Percentiles rank a stretch among this genome's conserved stretches.
phyloP scores from a whole-genome alignment of 1,140 invertebrate species.

The Cryptotermes secundus region DNA sequence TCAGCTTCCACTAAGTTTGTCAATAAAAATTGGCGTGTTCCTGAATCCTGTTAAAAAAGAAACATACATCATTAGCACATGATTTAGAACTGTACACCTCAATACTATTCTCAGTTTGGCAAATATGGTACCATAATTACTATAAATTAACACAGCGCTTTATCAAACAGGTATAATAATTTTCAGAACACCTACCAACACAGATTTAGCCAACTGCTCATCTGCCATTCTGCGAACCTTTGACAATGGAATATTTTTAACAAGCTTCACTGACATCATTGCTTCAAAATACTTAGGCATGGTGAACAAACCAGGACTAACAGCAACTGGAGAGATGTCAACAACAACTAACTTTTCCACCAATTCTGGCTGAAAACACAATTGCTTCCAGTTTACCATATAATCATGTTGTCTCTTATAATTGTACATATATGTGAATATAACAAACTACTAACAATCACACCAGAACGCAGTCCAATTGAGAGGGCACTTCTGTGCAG shows the following conservation, averaged over 20 bases:
- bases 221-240: slow-evolving; percentile 63
- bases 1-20: slow-evolving; percentile 73
- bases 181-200: slow-evolving; percentile 32
- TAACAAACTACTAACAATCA: background rate
- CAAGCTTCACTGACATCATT: slow-evolving; percentile 61
- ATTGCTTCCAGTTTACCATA: slow-evolving; percentile 36
- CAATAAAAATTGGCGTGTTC: slow-evolving; percentile 66
- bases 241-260: slow-evolving; percentile 59
- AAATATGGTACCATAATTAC: background rate
- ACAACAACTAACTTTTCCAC: slow-evolving; percentile 78
- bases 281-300: slow-evolving; percentile 66
- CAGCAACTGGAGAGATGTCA: slow-evolving; percentile 77
- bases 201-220: slow-evolving; percentile 53
- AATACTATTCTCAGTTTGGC: slow-evolving; percentile 2
- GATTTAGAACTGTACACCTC: background rate
- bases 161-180: slow-evolving; percentile 40
- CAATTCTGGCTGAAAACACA: slow-evolving; percentile 65
- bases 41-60: slow-evolving; percentile 46
- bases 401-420: background rate
- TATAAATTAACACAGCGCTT: slow-evolving; percentile 24
- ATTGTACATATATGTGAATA: background rate
- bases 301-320: slow-evolving; percentile 60
- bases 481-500: background rate
- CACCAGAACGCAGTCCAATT: background rate
- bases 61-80: slow-evolving; percentile 7